These are phyloP conservation scores for Cantharis rufa DNA, from an alignment of 2,888 invertebrate genomes.

Conservation along the genomic window DNA sequence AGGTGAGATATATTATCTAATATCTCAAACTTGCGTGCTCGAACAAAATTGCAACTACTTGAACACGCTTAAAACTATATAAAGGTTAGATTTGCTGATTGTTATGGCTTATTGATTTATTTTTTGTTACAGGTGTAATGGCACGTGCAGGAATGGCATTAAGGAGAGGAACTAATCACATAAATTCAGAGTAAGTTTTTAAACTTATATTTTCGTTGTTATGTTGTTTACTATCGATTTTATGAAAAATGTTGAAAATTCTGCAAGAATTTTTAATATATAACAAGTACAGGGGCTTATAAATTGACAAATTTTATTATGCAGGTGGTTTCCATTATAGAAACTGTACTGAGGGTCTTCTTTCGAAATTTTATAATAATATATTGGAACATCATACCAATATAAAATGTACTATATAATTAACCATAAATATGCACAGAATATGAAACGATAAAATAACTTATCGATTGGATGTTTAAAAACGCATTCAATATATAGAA, in stretches of 20 bases:
- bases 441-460: not conserved
- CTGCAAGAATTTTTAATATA: not conserved
- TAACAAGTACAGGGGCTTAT: too few relatives aligned
- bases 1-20: not conserved
- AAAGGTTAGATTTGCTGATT: not conserved
- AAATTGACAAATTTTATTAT: not conserved
- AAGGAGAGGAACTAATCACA: slow-evolving; percentile 75
- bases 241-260: not conserved
- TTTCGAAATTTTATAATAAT: not conserved
- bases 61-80: not conserved
- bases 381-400: not conserved
- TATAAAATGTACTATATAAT: not conserved
- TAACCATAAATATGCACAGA: not conserved
- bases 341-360: not conserved
- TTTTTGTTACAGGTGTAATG: slow-evolving; percentile 63
- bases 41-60: not conserved
- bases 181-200: slow-evolving; percentile 69
- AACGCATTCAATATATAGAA: too few relatives aligned
- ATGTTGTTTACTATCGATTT: not conserved
- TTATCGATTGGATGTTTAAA: not conserved
- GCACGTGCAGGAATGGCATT: slow-evolving; percentile 75
- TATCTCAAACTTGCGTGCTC: not conserved
- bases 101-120: slow-evolving; percentile 1
- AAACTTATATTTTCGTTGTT: not conserved
- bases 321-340: not conserved